These are phyloP conservation scores for Eupsilia transversa DNA, from an alignment of 2,888 invertebrate species.

Conservation along the genomic window DNA sequence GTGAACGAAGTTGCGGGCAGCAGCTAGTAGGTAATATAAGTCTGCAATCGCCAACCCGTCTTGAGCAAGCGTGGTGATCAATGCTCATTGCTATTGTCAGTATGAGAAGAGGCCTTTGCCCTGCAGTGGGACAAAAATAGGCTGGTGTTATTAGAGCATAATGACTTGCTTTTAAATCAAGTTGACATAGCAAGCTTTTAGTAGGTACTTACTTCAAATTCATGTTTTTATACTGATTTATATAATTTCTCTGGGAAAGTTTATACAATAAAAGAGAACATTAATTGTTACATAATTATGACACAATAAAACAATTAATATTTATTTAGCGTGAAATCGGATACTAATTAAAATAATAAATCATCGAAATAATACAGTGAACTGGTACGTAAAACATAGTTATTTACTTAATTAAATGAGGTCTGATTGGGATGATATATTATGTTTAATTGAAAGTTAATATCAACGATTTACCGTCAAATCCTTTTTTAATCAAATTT, in stretches of 20 bases:
- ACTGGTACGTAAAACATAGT: slow-evolving; percentile 17
- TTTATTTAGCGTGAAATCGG: slow-evolving; percentile 1
- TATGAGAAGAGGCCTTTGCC: too few species aligned
- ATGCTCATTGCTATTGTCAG: too few species aligned
- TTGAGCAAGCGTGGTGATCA: too few species aligned
- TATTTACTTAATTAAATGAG: slow-evolving; percentile 10
- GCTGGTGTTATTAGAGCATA: too few species aligned
- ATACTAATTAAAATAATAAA: slow-evolving; percentile 44
- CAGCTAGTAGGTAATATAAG: too few species aligned
- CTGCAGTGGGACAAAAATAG: too few species aligned
- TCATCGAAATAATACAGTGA: slow-evolving; percentile 7
- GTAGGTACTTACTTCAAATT: background rate
- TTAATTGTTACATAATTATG: background rate
- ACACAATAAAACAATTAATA: slow-evolving; percentile 8
- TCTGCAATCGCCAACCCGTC: too few species aligned
- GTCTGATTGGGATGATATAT: background rate
- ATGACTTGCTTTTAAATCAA: too few species aligned
- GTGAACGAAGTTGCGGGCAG: too few species aligned
- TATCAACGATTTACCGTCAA: background rate
- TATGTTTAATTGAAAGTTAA: slow-evolving; percentile 13
- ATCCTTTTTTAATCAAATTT: background rate
- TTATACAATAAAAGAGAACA: background rate
- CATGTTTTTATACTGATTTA: background rate
- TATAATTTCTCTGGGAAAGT: background rate
- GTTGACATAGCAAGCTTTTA: too few species aligned